These are phyloP conservation scores for Neoarius graeffei DNA, from an alignment of 2,113 vertebrate genomes.

Conservation along the genomic window DNA sequence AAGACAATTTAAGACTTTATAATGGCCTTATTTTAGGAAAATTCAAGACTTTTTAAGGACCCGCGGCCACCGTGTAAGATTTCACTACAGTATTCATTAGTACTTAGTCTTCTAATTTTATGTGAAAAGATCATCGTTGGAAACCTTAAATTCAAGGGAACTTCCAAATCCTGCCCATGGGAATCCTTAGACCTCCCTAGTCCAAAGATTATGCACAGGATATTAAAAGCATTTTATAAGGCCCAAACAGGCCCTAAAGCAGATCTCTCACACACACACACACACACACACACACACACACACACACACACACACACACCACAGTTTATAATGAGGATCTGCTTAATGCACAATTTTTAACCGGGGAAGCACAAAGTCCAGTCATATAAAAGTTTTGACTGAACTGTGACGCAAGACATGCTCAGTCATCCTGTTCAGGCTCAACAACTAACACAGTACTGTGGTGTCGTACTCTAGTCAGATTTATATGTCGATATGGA, in stretches of 20 bases:
- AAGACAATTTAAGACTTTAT: too few species aligned
- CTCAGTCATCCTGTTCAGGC: slow-evolving; percentile 1
- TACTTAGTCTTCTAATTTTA: background rate
- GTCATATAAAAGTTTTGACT: background rate
- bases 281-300: background rate
- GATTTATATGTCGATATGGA: background rate
- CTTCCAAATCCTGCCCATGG: background rate
- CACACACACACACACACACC: background rate
- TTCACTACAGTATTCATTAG: background rate
- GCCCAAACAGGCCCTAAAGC: background rate
- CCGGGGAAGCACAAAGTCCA: slow-evolving; percentile 11
- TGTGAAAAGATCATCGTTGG: background rate
- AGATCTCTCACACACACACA: background rate
- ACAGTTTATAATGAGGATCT: slow-evolving; percentile 11
- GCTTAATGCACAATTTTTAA: background rate
- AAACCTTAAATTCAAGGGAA: background rate
- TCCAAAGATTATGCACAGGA: background rate
- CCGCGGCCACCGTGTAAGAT: too few species aligned
- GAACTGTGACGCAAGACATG: background rate
- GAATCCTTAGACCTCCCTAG: background rate
- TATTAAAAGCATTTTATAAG: background rate
- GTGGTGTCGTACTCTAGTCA: background rate
- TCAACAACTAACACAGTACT: background rate
- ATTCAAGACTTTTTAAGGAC: too few species aligned
- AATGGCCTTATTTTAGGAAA: too few species aligned